Conservation (phyloP, 2,888 invertebrate genomes). For the Hirtodrosophila cameraria region DNA sequence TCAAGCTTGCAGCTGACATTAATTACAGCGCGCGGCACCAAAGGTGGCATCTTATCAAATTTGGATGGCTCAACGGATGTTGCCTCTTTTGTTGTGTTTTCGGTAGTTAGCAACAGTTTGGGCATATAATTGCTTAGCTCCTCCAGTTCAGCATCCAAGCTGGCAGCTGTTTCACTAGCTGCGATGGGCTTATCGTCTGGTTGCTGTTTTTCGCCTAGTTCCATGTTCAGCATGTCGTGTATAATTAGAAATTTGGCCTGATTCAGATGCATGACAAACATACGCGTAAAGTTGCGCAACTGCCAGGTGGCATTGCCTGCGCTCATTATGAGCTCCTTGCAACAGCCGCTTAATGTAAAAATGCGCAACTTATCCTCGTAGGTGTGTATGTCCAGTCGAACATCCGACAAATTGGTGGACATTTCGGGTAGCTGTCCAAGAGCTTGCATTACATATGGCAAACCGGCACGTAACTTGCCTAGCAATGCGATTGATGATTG, state of each 20-base stretch:
- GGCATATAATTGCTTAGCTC: conserved; percentile 2
- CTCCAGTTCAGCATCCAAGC: not conserved
- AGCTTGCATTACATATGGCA: not conserved
- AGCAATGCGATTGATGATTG: conserved; percentile 4
- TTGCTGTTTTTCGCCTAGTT: not conserved
- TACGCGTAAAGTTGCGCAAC: conserved; percentile 19
- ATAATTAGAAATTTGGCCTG: conserved; percentile 25
- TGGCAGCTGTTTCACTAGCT: not conserved
- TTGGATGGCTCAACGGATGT: too few relatives aligned
- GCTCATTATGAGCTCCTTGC: conserved; percentile 6
- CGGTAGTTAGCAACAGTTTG: not conserved
- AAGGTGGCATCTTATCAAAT: conserved; percentile 3
- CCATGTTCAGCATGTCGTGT: conserved; percentile 27
- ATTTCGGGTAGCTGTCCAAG: conserved; percentile 30
- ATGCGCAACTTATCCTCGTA: conserved; percentile 5
- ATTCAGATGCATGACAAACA: conserved; percentile 16
- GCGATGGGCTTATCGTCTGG: too few relatives aligned
- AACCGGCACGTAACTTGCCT: conserved; percentile 26
- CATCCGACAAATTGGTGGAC: not conserved
- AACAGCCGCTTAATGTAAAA: conserved; percentile 20
- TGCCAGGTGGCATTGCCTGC: not conserved
- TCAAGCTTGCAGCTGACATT: not conserved
- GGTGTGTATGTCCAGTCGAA: not conserved
- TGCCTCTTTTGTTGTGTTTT: not conserved
- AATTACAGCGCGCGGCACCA: conserved; percentile 1